Evolutionary conservation across 2,797 vertebrate species (phyloP).

Genomic region (Acipenser oxyrinchus): DNA sequence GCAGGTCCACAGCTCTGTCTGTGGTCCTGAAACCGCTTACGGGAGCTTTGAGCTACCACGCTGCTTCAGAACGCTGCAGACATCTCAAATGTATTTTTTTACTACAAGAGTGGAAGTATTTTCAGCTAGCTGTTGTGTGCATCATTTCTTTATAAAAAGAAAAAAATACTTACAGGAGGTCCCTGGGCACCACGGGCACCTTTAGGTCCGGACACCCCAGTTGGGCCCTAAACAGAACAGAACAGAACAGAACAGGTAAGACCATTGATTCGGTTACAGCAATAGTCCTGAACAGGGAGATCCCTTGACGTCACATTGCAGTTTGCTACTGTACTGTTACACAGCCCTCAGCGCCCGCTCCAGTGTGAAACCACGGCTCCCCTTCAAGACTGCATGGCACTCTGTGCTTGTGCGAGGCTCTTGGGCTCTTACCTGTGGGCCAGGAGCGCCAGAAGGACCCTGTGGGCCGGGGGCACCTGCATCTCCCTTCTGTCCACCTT

Average conservation of each 20-base stretch:
- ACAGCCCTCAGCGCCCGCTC: background rate
- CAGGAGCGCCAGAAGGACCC: conserved; percentile 88
- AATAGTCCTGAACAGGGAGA: no score
- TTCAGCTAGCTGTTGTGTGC: no score
- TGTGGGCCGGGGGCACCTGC: conserved; percentile 80
- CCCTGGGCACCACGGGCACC: conserved; percentile 91
- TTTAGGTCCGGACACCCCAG: conserved; percentile 84
- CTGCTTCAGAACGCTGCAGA: no score
- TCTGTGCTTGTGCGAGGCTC: background rate
- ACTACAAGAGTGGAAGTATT: background rate
- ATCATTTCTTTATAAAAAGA: background rate
- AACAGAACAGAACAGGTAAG: conserved; percentile 11
- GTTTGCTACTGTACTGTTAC: conserved; percentile 19
- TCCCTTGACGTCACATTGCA: background rate
- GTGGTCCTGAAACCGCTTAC: no score
- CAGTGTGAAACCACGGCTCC: background rate
- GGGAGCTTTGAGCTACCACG: no score
- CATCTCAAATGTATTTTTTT: no score
- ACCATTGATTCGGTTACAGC: no score
- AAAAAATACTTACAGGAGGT: conserved; percentile 69
- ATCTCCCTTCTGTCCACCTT: conserved; percentile 88
- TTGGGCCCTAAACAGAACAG: conserved; percentile 69
- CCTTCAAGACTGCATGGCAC: background rate
- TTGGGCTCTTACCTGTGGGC: conserved; percentile 71
- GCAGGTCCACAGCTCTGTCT: no score